Evolutionary conservation across 2,888 invertebrate species (phyloP).

Genomic region (Temnothorax unifasciatus): DNA sequence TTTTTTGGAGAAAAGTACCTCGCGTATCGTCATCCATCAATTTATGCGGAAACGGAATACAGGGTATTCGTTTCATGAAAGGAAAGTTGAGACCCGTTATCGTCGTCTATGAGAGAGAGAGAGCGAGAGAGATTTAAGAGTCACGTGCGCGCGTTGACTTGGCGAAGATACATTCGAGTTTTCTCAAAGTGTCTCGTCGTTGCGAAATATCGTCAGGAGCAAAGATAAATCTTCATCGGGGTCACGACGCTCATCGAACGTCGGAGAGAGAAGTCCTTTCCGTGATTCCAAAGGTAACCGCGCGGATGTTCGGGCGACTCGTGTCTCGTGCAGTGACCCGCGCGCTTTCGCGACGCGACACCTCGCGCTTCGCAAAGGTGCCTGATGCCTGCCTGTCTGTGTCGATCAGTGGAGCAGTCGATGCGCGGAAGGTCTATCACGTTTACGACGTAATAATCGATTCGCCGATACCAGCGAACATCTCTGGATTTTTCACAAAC

Average conservation of each 20-base stretch:
- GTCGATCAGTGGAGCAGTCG: background rate
- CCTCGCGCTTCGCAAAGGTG: conserved; percentile 52
- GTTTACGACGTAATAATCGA: background rate
- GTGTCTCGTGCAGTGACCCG: conserved; percentile 74
- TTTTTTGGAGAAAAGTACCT: background rate
- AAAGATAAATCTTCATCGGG: background rate
- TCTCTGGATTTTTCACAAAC: background rate
- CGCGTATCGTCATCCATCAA: background rate
- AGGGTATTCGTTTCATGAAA: background rate
- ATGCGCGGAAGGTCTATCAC: background rate
- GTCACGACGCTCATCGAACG: too few relatives aligned
- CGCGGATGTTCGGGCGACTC: conserved; percentile 48
- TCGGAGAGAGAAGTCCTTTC: conserved; percentile 6
- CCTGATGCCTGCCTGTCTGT: background rate
- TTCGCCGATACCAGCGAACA: background rate
- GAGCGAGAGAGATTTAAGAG: background rate
- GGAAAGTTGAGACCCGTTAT: background rate
- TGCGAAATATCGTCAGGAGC: background rate
- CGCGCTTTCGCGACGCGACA: conserved; percentile 37
- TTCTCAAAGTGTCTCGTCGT: background rate
- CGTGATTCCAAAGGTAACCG: conserved; percentile 43
- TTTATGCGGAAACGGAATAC: background rate
- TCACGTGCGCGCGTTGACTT: background rate
- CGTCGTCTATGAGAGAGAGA: background rate
- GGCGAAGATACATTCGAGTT: background rate